A percentile compares a stretch with the other conserved stretches of the same genome.
phyloP scores from a whole-genome alignment of 1,140 invertebrate species.

The Drosophila carrolli region DNA sequence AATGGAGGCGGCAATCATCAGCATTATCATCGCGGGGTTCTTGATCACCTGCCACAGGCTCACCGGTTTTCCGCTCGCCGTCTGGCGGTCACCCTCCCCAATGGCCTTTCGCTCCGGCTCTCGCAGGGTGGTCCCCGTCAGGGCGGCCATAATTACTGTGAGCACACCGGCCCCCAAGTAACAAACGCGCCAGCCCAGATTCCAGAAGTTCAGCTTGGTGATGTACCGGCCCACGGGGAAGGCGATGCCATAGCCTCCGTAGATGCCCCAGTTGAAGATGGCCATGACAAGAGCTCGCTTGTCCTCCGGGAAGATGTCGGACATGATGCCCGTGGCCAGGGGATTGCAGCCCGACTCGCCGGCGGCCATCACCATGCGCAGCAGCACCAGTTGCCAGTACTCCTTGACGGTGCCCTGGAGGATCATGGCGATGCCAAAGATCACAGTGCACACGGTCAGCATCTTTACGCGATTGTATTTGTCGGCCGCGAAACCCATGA shows the following conservation, averaged over 20 bases:
- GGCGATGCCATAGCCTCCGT: constrained; percentile 96
- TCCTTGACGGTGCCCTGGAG: constrained; percentile 93
- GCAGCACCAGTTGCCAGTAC: constrained; percentile 95
- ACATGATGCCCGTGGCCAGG: constrained; percentile 92
- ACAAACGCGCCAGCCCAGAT: constrained; percentile 94
- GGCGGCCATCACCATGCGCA: constrained; percentile 94
- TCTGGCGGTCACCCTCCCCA: constrained; percentile 87
- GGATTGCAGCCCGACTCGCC: constrained; percentile 96
- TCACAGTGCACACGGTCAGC: constrained; percentile 90
- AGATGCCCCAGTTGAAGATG: constrained; percentile 98
- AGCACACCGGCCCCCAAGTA: constrained; percentile 94
- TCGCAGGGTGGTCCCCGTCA: constrained; percentile 91
- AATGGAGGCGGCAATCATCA: constrained; percentile 94
- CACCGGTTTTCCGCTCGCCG: constrained; percentile 85
- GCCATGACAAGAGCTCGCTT: constrained; percentile 95
- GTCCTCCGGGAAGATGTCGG: constrained; percentile 93
- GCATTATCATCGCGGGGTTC: constrained; percentile 91
- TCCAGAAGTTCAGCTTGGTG: constrained; percentile 91
- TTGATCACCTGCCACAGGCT: constrained; percentile 90
- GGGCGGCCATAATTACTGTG: constrained; percentile 89
- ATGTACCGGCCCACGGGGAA: constrained; percentile 96
- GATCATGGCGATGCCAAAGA: constrained; percentile 93
- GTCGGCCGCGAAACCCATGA: constrained; percentile 94
- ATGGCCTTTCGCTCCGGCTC: constrained; percentile 91
- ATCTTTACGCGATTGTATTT: constrained; percentile 91